Conservation (phyloP, 1,140 invertebrate genomes). For the Eupristina koningsbergeri region DNA sequence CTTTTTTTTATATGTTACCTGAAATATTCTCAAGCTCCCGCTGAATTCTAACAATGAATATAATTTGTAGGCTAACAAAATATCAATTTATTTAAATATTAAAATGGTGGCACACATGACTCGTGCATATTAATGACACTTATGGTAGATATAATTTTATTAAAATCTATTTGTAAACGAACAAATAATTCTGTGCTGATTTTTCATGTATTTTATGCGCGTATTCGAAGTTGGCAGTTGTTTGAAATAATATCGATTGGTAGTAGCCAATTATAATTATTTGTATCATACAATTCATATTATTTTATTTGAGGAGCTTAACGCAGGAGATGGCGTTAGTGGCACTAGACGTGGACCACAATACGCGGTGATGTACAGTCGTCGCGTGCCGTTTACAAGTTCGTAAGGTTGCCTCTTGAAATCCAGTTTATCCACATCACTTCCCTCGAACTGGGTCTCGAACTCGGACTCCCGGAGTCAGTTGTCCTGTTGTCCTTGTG, state of each 20-base stretch:
- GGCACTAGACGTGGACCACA: not conserved
- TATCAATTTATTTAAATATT: not conserved
- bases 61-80: not conserved
- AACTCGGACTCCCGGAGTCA: not conserved
- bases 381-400: not conserved
- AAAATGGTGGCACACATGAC: not conserved
- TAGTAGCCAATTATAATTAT: too few species aligned
- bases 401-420: not conserved
- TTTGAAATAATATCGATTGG: too few species aligned
- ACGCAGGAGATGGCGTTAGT: not conserved
- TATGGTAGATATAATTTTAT: not conserved
- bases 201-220: not conserved
- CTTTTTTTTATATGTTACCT: not conserved
- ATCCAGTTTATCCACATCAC: constrained; percentile 11
- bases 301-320: not conserved
- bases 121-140: not conserved
- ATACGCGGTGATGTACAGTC: not conserved
- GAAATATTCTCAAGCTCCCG: not conserved
- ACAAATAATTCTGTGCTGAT: not conserved
- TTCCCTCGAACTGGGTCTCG: not conserved
- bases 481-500: not conserved
- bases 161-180: not conserved
- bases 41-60: not conserved
- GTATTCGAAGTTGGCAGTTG: too few species aligned
- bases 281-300: too few species aligned